Evolutionary conservation across 2,888 invertebrate genomes (phyloP).

Genomic region (Axea sp.): DNA sequence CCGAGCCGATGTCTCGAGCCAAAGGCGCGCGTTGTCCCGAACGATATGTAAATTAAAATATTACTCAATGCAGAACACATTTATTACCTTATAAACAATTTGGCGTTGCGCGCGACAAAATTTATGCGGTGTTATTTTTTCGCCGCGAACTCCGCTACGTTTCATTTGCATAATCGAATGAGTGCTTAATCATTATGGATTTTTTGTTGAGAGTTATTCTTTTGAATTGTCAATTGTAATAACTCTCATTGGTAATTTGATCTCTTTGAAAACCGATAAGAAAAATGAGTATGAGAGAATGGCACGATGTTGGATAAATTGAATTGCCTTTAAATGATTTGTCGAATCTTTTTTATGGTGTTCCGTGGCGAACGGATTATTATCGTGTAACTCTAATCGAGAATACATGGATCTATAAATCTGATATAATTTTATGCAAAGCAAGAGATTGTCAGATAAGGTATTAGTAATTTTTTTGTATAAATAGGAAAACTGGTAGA

Average conservation of each 20-base stretch:
- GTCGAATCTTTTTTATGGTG: conserved; percentile 10
- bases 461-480: too few relatives aligned
- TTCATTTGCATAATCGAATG: conserved; percentile 45
- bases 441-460: too few relatives aligned
- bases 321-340: conserved; percentile 22
- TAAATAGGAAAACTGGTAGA: too few relatives aligned
- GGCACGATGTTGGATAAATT: conserved; percentile 7
- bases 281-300: conserved; percentile 26
- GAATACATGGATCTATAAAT: conserved; percentile 13
- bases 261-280: conserved; percentile 31
- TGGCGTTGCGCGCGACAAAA: conserved; percentile 35
- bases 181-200: conserved; percentile 28
- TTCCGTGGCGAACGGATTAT: background rate
- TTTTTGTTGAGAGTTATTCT: too few relatives aligned
- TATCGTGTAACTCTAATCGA: conserved; percentile 21
- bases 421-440: too few relatives aligned
- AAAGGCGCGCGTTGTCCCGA: conserved; percentile 19
- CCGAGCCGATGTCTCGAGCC: conserved; percentile 26
- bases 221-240: conserved; percentile 14
- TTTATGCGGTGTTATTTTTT: conserved; percentile 29
- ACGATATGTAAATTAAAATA: conserved; percentile 47
- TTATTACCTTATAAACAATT: conserved; percentile 48
- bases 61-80: conserved; percentile 42
- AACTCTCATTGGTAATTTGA: conserved; percentile 32
- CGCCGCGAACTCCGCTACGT: conserved; percentile 10